Base-by-base conservation (phyloP, 2,888 invertebrate species). In the Melanotus villosus region DNA sequence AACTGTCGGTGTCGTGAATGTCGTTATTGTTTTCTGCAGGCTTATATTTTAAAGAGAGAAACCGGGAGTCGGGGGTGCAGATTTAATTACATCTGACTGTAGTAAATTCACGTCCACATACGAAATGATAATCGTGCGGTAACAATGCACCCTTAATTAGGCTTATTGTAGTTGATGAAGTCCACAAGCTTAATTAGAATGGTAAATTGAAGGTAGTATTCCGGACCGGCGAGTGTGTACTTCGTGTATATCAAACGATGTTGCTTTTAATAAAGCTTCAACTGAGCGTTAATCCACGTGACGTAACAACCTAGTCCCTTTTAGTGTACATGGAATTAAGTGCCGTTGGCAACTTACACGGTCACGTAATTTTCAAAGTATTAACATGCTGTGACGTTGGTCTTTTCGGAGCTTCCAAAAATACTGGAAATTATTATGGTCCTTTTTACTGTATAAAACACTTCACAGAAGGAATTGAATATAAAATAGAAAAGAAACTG, bases 71-170 rank as follows among this genome's bases (percentile, higher is more conserved):
- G 12, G 23, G 7, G 1, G 16, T n/a, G 32, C 30, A 32, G 16
- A 52, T 34, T 52, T 52, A 52, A 32, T 32, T 32, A 32, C 23
- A n/a, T 47, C 30, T 32, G 32, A 7, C 52, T 43, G 21, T n/a
- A 18, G 52, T 16, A 19, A 52, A 52, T 52, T 23, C 47, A 10
- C 16, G 30, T 50, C 16, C 30, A 50, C 16, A 5, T n/a, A 6
- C n/a, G n/a, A 21, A 45, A 3, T 32, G 50, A 30, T 50, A 50
- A 50, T 30, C 16, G 14, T 32, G 26, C n/a, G 5, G 5, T 18
- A 32, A 52, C 52, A 34, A 52, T 52, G 52, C 34, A 32, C 30
- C 34, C 32, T 30, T 32, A 30, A 52, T 52, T 52, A 52, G 32
- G 12, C 16, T 34, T 12, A 32, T 18, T 18, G 32, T 32, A 5